A percentile compares a stretch with the other conserved stretches of the same genome.
These are phyloP conservation scores for Rhagoletis zephyria DNA, from an alignment of 1,140 invertebrate genomes.

Conservation along the genomic window DNA sequence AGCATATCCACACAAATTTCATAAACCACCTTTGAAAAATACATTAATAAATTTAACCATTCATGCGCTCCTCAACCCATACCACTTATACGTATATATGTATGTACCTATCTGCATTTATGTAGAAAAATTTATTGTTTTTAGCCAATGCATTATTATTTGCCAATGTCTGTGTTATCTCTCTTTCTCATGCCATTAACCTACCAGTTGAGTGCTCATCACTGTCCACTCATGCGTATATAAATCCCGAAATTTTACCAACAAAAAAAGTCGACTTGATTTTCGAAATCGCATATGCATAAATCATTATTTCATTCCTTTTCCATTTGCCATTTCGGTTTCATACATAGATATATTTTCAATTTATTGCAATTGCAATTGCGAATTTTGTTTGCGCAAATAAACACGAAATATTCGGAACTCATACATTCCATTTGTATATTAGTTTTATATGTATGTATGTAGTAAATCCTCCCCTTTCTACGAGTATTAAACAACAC, in stretches of 20 bases:
- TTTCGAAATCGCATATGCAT: neutral
- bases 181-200: conserved; percentile 38
- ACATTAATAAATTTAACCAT: no score
- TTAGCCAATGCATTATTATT: conserved; percentile 16
- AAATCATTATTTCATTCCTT: conserved; percentile 44
- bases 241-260: conserved; percentile 46
- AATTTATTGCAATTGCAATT: conserved; percentile 53
- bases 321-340: neutral
- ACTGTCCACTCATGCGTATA: conserved; percentile 45
- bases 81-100: neutral
- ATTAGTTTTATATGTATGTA: conserved; percentile 17
- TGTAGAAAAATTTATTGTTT: neutral
- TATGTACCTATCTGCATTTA: neutral
- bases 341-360: conserved; percentile 20
- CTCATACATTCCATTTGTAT: conserved; percentile 21
- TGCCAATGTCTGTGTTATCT: conserved; percentile 37
- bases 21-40: no score
- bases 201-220: conserved; percentile 49
- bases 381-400: conserved; percentile 42
- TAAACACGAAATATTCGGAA: conserved; percentile 43
- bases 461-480: neutral
- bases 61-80: neutral
- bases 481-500: neutral
- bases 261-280: neutral
- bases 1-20: no score